Evolutionary conservation across 2,888 invertebrate genomes (phyloP).

Genomic region (Dryococelus australis): DNA sequence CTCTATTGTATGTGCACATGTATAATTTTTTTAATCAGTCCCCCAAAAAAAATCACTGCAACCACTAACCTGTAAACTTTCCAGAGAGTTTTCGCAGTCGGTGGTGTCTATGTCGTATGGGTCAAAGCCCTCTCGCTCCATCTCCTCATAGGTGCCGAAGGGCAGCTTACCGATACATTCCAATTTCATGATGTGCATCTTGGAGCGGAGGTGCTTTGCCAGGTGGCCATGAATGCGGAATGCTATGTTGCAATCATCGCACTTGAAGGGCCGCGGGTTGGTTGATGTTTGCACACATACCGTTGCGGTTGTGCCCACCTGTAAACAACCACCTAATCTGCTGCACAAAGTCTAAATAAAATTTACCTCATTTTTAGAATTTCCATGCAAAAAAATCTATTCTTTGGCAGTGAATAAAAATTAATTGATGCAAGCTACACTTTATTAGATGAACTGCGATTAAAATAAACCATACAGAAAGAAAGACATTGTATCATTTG

Average conservation of each 20-base stretch:
- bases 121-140: constrained; percentile 88
- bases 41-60: too few relatives aligned
- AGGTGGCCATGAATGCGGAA: constrained; percentile 97
- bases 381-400: too few relatives aligned
- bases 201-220: constrained; percentile 95
- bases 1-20: too few relatives aligned
- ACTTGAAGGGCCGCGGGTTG: constrained; percentile 96
- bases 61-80: constrained; percentile 75
- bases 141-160: constrained; percentile 92
- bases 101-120: constrained; percentile 95
- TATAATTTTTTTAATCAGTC: too few relatives aligned
- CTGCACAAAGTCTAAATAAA: too few relatives aligned
- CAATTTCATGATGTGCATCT: constrained; percentile 93
- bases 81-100: constrained; percentile 93
- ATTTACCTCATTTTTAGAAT: too few relatives aligned
- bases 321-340: constrained; percentile 32
- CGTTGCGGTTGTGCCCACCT: constrained; percentile 81
- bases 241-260: constrained; percentile 94
- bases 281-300: constrained; percentile 83
- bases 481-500: too few relatives aligned
- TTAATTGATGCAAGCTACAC: too few relatives aligned
- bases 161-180: constrained; percentile 93
- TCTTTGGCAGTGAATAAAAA: too few relatives aligned
- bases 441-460: too few relatives aligned
- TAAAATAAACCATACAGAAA: too few relatives aligned